These are phyloP conservation scores for Neuroterus valhalla DNA, from an alignment of 1,140 invertebrate genomes.

Conservation along the genomic window DNA sequence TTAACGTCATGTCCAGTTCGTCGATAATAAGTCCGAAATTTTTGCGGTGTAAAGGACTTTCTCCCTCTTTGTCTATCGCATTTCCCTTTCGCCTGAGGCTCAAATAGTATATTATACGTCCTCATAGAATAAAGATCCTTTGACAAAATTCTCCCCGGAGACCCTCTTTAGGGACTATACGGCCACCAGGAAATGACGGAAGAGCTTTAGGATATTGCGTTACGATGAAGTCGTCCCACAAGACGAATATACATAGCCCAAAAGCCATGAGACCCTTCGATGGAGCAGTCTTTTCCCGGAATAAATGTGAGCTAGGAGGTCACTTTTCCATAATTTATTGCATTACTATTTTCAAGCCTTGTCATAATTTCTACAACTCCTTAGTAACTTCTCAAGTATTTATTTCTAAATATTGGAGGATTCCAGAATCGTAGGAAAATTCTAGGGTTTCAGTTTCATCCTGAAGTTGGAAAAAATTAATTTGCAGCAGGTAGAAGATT, in stretches of 20 bases:
- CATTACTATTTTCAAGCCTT: neutral
- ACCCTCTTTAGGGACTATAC: conserved; percentile 69
- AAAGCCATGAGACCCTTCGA: conserved; percentile 15
- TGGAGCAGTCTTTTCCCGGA: neutral
- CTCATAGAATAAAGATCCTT: conserved; percentile 75
- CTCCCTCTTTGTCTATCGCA: conserved; percentile 41
- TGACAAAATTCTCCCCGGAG: conserved; percentile 74
- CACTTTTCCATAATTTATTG: conserved; percentile 16
- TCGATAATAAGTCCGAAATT: conserved; percentile 27
- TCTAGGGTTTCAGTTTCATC: too few relatives aligned
- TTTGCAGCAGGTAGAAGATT: too few relatives aligned
- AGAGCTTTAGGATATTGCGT: conserved; percentile 74
- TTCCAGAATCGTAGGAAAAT: too few relatives aligned
- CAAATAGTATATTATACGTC: conserved; percentile 70
- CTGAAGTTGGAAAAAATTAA: too few relatives aligned
- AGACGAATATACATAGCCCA: conserved; percentile 54
- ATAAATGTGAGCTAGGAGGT: conserved; percentile 12
- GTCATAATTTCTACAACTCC: neutral
- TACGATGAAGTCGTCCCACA: conserved; percentile 64
- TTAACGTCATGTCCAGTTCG: conserved; percentile 20
- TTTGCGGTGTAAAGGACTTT: conserved; percentile 38
- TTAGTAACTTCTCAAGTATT: too few relatives aligned
- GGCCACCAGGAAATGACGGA: conserved; percentile 74
- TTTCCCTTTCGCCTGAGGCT: conserved; percentile 67
- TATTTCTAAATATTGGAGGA: too few relatives aligned